Percentiles rank a stretch among this genome's conserved stretches.
These are phyloP conservation scores for Embidobia sp. DNA, from an alignment of 2,888 invertebrate species.

Conservation along the genomic window DNA sequence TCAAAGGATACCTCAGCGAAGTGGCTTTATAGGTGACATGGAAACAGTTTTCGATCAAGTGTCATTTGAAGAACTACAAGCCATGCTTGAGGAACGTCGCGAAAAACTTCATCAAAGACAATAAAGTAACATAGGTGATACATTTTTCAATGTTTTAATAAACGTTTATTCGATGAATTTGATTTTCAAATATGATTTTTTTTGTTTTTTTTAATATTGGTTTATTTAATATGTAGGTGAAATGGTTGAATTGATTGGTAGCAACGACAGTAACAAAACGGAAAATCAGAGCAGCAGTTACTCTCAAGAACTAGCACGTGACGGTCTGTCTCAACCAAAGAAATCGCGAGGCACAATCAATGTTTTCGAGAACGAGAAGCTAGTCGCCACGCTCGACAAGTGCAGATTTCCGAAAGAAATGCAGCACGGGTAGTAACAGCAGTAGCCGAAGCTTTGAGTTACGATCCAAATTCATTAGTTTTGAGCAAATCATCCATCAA, in stretches of 20 bases:
- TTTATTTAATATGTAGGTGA: conserved; percentile 8
- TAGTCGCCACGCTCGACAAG: conserved; percentile 60
- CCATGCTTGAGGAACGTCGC: conserved; percentile 1
- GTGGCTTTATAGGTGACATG: conserved; percentile 4
- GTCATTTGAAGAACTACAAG: conserved; percentile 9
- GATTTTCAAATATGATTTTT: too few relatives aligned
- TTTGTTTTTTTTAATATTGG: neutral
- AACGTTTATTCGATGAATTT: too few relatives aligned
- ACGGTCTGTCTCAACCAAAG: conserved; percentile 1
- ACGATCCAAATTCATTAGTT: conserved; percentile 28
- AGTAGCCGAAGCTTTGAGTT: conserved; percentile 44
- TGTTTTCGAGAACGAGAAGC: conserved; percentile 50
- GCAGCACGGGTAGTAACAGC: conserved; percentile 41
- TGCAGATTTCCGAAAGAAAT: conserved; percentile 57
- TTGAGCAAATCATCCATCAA: conserved; percentile 50
- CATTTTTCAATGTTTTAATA: too few relatives aligned
- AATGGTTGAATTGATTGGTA: conserved; percentile 6
- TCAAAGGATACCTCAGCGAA: conserved; percentile 12
- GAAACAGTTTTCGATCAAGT: conserved; percentile 4
- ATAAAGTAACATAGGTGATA: conserved; percentile 1
- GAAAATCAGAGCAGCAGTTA: conserved; percentile 9
- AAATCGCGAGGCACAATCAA: conserved; percentile 10
- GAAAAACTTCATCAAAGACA: neutral
- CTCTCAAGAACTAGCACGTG: neutral
- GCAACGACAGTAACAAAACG: neutral